These are phyloP conservation scores for Crenuchus spilurus DNA, from an alignment of 2,797 vertebrate genomes.

Conservation along the genomic window DNA sequence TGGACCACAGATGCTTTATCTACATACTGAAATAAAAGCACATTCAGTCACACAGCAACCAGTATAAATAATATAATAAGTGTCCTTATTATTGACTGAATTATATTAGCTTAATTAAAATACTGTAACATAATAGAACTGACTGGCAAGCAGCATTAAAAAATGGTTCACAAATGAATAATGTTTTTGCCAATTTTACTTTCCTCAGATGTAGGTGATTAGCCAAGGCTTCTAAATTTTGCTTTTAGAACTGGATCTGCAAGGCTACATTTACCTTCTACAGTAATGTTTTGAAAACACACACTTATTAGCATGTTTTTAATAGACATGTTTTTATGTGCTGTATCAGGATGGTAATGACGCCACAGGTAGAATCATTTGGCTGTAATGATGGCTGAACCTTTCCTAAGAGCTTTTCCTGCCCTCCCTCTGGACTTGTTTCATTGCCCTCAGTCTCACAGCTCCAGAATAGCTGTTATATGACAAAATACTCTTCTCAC, in stretches of 20 bases:
- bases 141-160: too few species aligned
- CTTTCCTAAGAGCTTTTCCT: conserved; percentile 52
- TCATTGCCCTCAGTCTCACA: conserved; percentile 29
- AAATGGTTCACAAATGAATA: too few species aligned
- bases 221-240: too few species aligned
- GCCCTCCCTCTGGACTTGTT: conserved; percentile 56
- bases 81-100: not conserved
- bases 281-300: too few species aligned
- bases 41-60: conserved; percentile 1
- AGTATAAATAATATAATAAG: too few species aligned
- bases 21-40: not conserved
- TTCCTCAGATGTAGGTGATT: too few species aligned
- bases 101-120: too few species aligned
- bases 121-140: too few species aligned
- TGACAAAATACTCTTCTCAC: conserved; percentile 46
- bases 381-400: conserved; percentile 54
- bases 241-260: too few species aligned
- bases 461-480: conserved; percentile 52
- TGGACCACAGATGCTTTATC: not conserved
- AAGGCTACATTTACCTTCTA: too few species aligned
- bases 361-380: conserved; percentile 49
- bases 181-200: too few species aligned
- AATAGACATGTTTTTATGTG: not conserved
- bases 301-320: too few species aligned
- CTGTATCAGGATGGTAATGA: conserved; percentile 1